phyloP scores from a whole-genome alignment of 2,113 vertebrate species.

The Alaudala cheleensis region DNA sequence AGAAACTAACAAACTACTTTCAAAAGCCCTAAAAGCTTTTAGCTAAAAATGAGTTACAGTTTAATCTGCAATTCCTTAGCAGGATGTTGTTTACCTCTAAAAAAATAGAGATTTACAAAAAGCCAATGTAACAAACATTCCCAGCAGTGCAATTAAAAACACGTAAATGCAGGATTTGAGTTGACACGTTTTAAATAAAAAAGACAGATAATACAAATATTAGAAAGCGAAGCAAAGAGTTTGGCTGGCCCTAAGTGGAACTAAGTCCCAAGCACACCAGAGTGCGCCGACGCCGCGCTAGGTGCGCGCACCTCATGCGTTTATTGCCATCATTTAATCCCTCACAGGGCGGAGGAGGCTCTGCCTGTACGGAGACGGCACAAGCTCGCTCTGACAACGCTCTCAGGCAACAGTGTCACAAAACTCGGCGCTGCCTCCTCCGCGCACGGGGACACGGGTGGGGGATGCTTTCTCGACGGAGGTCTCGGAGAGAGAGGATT shows the following conservation, averaged over 20 bases:
- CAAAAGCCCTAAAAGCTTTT: not conserved
- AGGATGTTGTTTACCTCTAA: not conserved
- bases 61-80: not conserved
- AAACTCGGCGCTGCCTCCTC: not conserved
- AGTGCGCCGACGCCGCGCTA: rapidly evolving
- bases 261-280: not conserved
- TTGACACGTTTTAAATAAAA: too few species aligned
- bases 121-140: not conserved
- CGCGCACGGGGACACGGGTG: not conserved
- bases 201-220: not conserved
- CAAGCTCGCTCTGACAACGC: not conserved
- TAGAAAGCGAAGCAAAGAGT: not conserved
- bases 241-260: not conserved
- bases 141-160: not conserved
- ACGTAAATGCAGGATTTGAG: not conserved
- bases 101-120: not conserved
- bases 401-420: not conserved
- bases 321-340: not conserved
- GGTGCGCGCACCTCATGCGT: not conserved
- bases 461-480: not conserved
- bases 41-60: not conserved
- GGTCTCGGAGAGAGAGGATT: not conserved
- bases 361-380: not conserved
- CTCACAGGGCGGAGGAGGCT: not conserved
- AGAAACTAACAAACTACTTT: not conserved